phyloP scores from a whole-genome alignment of 2,888 invertebrate genomes.

The Pollenia griseotomentosa region DNA sequence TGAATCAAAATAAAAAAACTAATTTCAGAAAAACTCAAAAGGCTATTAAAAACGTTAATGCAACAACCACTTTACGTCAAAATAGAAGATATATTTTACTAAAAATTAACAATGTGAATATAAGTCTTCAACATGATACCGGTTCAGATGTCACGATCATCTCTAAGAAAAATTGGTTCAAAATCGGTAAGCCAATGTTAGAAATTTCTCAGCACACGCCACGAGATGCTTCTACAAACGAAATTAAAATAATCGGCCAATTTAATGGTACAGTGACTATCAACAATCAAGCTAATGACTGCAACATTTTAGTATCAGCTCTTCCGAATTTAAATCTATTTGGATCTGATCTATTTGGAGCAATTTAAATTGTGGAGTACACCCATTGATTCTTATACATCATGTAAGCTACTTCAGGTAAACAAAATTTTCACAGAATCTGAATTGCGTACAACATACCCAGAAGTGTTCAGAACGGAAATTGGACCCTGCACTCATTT shows the following conservation, averaged over 20 bases:
- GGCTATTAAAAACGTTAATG: slow-evolving; percentile 17
- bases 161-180: slow-evolving; percentile 52
- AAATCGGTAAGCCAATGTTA: slow-evolving; percentile 52
- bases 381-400: slow-evolving; percentile 45
- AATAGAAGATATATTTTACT: slow-evolving; percentile 42
- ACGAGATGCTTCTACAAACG: slow-evolving; percentile 56
- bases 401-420: no score
- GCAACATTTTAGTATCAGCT: slow-evolving; percentile 56
- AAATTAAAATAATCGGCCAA: slow-evolving; percentile 49
- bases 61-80: background rate
- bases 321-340: slow-evolving; percentile 57
- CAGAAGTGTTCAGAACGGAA: slow-evolving; percentile 52
- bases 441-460: slow-evolving; percentile 42
- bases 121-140: slow-evolving; percentile 56
- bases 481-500: slow-evolving; percentile 47
- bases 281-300: background rate
- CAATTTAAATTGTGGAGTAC: slow-evolving; percentile 59
- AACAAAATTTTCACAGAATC: background rate
- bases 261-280: slow-evolving; percentile 29
- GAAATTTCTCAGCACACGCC: slow-evolving; percentile 33
- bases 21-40: background rate
- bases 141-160: slow-evolving; percentile 70
- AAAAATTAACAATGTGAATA: slow-evolving; percentile 24
- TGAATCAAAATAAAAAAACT: slow-evolving; percentile 15
- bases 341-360: slow-evolving; percentile 60